These are phyloP conservation scores for Micronycteris hirsuta DNA, from an alignment of 2,113 vertebrate species.

Conservation along the genomic window DNA sequence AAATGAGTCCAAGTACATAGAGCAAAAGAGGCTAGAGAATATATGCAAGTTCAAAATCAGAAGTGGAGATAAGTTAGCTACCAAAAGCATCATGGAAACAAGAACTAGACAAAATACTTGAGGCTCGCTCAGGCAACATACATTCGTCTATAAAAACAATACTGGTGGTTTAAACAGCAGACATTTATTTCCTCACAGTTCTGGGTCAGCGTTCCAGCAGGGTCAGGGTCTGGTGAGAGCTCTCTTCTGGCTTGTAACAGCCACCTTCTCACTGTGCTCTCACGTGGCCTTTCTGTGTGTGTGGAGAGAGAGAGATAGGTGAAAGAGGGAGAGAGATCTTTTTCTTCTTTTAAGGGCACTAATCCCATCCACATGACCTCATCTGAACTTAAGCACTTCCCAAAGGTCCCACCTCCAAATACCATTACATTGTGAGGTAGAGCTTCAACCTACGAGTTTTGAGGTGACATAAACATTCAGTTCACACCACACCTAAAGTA, in stretches of 20 bases:
- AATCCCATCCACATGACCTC: neutral
- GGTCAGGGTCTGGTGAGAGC: neutral
- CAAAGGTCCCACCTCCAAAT: neutral
- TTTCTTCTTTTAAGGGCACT: neutral
- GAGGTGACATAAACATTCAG: neutral
- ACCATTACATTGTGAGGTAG: neutral
- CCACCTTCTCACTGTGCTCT: neutral
- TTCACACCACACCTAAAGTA: neutral
- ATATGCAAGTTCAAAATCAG: neutral
- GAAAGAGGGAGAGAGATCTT: neutral
- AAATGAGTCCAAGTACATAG: neutral
- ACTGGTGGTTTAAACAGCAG: neutral
- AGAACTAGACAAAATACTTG: neutral
- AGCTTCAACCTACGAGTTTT: neutral
- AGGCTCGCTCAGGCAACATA: too few species aligned
- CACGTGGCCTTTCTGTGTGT: neutral
- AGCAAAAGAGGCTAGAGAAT: neutral
- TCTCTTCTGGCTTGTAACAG: neutral
- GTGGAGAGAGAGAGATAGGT: neutral
- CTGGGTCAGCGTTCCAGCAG: neutral
- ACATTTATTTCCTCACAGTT: neutral
- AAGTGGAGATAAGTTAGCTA: neutral
- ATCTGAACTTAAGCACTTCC: neutral
- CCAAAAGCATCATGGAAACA: neutral
- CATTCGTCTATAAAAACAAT: neutral